Base-by-base conservation (phyloP, 2,888 invertebrate genomes). In the Microdon myrmicae region DNA sequence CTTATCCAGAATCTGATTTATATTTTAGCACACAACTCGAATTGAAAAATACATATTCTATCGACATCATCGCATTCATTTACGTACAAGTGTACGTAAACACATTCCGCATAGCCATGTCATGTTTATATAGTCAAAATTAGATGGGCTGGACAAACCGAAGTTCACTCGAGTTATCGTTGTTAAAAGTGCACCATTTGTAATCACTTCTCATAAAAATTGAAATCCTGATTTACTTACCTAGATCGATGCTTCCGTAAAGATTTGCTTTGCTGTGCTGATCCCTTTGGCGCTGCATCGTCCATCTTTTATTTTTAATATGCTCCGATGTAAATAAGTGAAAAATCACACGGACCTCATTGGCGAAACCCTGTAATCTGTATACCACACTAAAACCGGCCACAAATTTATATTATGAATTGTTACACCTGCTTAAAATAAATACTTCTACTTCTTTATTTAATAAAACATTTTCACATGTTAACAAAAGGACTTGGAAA, bases 221-320 rank as follows among this genome's bases (percentile, higher is more conserved):
- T 16, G 16, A 28, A 25, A 26, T 3, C 20, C 4, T 1, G 7
- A 25, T 20, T 6, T 28, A 9, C 8, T 12, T 47, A 64, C 64
- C 64, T 64, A 41, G 64, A 64, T 51, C 64, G 56, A 28, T 64
- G 64, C 13, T 64, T 64, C 23, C 51, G 25, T 28, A 16, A 12
- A 26, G 58, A 25, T 43, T 64, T 64, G 37, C 37, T 47, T 23
- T 56, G 56, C 12, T 45, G 51, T 51, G 64, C 45, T 45, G 41
- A 56, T 51, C 47, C 64, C 43, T 64, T 64, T 14, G 58, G 19
- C 26, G 45, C 19, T 9, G 41, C 41, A 20, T 58, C 47, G 22
- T 64, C 64, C 64, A 64, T 64, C 13, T 47, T 37, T 25, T 4
- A n/a, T 17, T 37, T 10, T 35, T 51, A 2, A 9, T 45, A 10